A percentile compares a stretch with the other conserved stretches of the same genome.
These are phyloP conservation scores for Lamproptera curius DNA, from an alignment of 2,888 invertebrate species.

Conservation along the genomic window DNA sequence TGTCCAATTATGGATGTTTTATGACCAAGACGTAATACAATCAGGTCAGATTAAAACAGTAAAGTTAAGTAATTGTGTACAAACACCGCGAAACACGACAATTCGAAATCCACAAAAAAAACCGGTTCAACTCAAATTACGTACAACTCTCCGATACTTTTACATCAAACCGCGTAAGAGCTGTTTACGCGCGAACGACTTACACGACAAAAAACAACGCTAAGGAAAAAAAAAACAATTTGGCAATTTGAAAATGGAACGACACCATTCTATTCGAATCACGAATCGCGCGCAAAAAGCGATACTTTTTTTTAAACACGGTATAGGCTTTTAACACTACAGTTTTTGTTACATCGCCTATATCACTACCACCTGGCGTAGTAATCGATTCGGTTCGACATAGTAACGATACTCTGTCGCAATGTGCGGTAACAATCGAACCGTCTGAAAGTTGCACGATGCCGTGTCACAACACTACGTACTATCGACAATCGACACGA, in stretches of 20 bases:
- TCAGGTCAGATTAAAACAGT: too few relatives aligned
- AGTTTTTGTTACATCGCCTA: too few relatives aligned
- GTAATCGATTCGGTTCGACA: conserved; percentile 15
- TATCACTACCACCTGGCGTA: not conserved
- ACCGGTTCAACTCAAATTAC: too few relatives aligned
- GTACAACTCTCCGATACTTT: too few relatives aligned
- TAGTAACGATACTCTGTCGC: conserved; percentile 9
- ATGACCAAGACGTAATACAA: too few relatives aligned
- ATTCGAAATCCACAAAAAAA: too few relatives aligned
- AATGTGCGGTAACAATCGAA: conserved; percentile 16
- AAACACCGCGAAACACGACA: too few relatives aligned
- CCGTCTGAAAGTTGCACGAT: conserved; percentile 10
- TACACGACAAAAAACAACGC: not conserved
- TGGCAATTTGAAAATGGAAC: conserved; percentile 5
- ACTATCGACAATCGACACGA: conserved; percentile 5
- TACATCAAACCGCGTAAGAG: not conserved
- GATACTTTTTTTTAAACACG: too few relatives aligned
- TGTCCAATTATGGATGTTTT: too few relatives aligned
- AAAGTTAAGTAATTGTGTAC: too few relatives aligned
- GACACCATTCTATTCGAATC: not conserved
- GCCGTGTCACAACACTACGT: conserved; percentile 9
- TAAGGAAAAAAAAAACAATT: not conserved
- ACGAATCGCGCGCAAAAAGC: not conserved
- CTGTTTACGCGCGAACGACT: not conserved
- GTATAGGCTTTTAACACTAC: too few relatives aligned